These are phyloP conservation scores for Platysternon megacephalum DNA, from an alignment of 2,113 vertebrate genomes.

Conservation along the genomic window DNA sequence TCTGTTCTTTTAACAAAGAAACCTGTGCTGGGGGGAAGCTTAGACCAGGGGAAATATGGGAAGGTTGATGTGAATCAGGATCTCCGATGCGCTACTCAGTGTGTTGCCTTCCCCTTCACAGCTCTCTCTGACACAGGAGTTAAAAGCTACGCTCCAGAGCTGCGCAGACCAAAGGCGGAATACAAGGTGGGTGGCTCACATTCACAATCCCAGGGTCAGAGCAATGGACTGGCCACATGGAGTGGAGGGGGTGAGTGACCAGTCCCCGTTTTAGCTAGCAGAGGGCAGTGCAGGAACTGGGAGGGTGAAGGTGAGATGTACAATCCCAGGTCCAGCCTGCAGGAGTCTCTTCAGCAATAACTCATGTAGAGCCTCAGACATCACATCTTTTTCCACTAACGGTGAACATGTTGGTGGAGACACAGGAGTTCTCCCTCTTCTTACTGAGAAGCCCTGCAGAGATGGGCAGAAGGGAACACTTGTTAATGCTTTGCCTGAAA, in stretches of 20 bases:
- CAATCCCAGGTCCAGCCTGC: not conserved
- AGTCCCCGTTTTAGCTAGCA: not conserved
- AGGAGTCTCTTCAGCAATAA: not conserved
- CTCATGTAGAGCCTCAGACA: not conserved
- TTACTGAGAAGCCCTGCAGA: not conserved
- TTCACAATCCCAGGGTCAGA: not conserved
- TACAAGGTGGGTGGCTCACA: constrained; percentile 84
- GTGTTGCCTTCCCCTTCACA: constrained; percentile 59
- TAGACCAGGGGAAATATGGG: not conserved
- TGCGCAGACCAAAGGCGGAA: constrained; percentile 89
- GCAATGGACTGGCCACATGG: not conserved
- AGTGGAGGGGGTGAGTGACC: not conserved
- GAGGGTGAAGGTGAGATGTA: not conserved
- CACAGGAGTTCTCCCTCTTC: not conserved
- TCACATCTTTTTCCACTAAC: not conserved
- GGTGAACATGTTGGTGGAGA: not conserved
- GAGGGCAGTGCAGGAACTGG: not conserved
- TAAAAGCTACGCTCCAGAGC: constrained; percentile 88
- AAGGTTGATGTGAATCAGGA: not conserved
- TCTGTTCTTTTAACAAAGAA: not conserved
- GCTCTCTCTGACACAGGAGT: constrained; percentile 80
- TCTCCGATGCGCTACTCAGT: constrained; percentile 8
- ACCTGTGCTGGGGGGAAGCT: not conserved
- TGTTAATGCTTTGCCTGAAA: not conserved
- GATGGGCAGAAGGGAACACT: constrained; percentile 1